Conservation (phyloP, 2,888 invertebrate species). For the Metallyticus violacea region DNA sequence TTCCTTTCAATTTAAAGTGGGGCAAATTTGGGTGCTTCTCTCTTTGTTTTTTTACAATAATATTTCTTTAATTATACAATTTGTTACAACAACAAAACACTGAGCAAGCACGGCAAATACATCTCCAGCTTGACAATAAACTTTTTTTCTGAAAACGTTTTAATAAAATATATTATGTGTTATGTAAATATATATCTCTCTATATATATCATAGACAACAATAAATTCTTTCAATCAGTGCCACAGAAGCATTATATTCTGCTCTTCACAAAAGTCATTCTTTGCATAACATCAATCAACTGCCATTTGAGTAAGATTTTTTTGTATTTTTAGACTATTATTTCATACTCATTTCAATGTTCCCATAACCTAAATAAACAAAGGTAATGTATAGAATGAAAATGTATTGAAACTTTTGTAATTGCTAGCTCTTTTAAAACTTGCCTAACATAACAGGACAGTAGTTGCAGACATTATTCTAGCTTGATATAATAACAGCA, state of each 20-base stretch:
- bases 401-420: too few species aligned
- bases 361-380: too few species aligned
- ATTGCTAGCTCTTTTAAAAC: too few species aligned
- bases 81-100: conserved; percentile 12
- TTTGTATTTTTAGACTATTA: not conserved
- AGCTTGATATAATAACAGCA: too few species aligned
- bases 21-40: not conserved
- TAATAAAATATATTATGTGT: conserved; percentile 19
- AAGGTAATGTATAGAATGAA: too few species aligned
- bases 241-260: not conserved
- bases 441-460: too few species aligned
- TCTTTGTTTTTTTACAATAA: not conserved
- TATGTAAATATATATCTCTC: conserved; percentile 15
- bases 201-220: conserved; percentile 11
- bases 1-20: not conserved
- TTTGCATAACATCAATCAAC: not conserved
- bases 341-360: too few species aligned
- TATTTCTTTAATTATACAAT: not conserved
- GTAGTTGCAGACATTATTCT: too few species aligned
- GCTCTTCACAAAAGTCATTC: too few species aligned
- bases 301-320: not conserved
- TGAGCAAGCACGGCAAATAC: conserved; percentile 4
- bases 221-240: not conserved
- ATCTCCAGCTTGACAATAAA: conserved; percentile 13
- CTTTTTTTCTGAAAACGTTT: conserved; percentile 20